These are phyloP conservation scores for Noctua janthina DNA, from an alignment of 2,888 invertebrate species.

Conservation along the genomic window DNA sequence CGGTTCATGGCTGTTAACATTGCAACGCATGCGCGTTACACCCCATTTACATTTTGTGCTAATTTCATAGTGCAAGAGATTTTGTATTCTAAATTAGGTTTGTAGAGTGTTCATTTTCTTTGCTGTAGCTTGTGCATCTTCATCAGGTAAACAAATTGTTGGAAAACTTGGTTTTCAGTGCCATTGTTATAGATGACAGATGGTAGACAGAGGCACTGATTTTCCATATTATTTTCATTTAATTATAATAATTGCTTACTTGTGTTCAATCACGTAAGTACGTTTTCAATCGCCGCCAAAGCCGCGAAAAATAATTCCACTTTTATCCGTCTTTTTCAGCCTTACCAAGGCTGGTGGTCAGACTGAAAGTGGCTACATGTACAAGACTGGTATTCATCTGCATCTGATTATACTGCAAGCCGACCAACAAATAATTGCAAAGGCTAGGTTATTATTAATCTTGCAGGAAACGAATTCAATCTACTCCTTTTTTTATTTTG, in stretches of 20 bases:
- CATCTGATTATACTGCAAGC: not conserved
- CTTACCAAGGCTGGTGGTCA: no score
- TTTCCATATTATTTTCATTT: not conserved
- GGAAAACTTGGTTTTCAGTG: not conserved
- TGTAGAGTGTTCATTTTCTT: not conserved
- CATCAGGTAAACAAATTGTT: not conserved
- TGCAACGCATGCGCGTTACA: constrained; percentile 33
- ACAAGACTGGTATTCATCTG: not conserved
- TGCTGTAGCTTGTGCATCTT: not conserved
- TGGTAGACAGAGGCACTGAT: not conserved
- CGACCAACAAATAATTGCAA: not conserved
- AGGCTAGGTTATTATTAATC: not conserved
- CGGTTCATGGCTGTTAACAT: constrained; percentile 23
- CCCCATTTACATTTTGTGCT: constrained; percentile 36
- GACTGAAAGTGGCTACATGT: no score
- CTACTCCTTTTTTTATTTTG: no score
- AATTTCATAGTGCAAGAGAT: constrained; percentile 15
- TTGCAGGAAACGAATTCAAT: not conserved
- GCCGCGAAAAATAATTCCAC: not conserved
- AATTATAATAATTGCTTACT: not conserved
- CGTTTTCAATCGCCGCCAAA: no score
- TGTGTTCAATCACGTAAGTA: not conserved
- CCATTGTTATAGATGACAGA: not conserved
- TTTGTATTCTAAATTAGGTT: not conserved
- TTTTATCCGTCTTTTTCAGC: not conserved